phyloP scores from a whole-genome alignment of 1,140 invertebrate genomes.

The Liolophura sinensis region DNA sequence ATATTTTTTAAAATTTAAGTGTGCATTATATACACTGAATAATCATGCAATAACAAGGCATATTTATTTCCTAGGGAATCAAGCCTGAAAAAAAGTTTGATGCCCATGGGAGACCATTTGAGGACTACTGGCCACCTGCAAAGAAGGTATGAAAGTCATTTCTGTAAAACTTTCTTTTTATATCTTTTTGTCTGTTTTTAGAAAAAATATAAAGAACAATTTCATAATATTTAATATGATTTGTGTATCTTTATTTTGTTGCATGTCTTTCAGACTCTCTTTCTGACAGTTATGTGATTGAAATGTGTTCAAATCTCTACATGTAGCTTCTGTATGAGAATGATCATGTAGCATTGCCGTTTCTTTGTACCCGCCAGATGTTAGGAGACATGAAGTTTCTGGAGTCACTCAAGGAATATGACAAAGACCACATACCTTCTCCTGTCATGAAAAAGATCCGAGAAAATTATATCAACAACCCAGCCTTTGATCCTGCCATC shows the following conservation, averaged over 20 bases:
- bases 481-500: constrained; percentile 56
- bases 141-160: constrained; percentile 45
- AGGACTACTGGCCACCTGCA: constrained; percentile 57
- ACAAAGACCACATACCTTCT: constrained; percentile 59
- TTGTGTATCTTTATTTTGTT: too few species aligned
- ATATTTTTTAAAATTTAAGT: too few species aligned
- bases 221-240: too few species aligned
- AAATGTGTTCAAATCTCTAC: too few species aligned
- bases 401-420: constrained; percentile 61
- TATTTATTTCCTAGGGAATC: constrained; percentile 37
- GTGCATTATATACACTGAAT: too few species aligned
- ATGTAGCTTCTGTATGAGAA: too few species aligned
- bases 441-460: constrained; percentile 54
- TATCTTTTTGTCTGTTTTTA: background rate
- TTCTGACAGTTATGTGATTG: background rate
- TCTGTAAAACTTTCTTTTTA: background rate
- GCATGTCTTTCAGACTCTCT: too few species aligned
- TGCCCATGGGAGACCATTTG: constrained; percentile 45
- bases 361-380: constrained; percentile 65
- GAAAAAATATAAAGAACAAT: too few species aligned
- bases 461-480: constrained; percentile 53
- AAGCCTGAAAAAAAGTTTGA: constrained; percentile 55
- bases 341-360: too few species aligned
- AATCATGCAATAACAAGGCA: too few species aligned
- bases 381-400: constrained; percentile 65